These are phyloP conservation scores for Elanus axillaris DNA, from an alignment of 2,113 vertebrate genomes.

Conservation along the genomic window DNA sequence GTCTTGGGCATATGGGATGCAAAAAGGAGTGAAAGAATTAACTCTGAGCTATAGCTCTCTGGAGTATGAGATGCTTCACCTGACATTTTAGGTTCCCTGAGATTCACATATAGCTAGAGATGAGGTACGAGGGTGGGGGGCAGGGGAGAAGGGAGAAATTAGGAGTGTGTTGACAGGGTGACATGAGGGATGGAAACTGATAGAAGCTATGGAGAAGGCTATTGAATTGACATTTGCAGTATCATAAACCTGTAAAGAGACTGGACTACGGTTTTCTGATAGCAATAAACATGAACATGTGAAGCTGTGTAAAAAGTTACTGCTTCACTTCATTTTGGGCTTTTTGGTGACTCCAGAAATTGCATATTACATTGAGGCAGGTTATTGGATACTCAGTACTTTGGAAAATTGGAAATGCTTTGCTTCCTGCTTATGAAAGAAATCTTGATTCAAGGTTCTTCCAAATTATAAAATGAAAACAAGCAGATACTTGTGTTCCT, in stretches of 20 bases:
- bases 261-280: neutral
- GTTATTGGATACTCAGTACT: neutral
- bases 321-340: neutral
- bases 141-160: neutral
- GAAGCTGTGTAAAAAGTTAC: neutral
- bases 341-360: neutral
- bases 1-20: neutral
- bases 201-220: neutral
- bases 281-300: neutral
- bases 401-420: neutral
- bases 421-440: neutral
- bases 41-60: neutral
- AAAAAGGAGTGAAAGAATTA: neutral
- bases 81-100: neutral
- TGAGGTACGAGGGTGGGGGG: fast-evolving
- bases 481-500: neutral
- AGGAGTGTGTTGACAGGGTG: neutral
- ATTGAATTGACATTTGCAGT: neutral
- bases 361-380: neutral
- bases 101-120: neutral
- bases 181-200: neutral
- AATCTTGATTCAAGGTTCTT: neutral
- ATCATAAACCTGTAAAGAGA: neutral
- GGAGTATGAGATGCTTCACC: neutral
- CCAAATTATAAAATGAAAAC: neutral